Conservation (phyloP, 2,113 vertebrate genomes). For the Myotis yumanensis region DNA sequence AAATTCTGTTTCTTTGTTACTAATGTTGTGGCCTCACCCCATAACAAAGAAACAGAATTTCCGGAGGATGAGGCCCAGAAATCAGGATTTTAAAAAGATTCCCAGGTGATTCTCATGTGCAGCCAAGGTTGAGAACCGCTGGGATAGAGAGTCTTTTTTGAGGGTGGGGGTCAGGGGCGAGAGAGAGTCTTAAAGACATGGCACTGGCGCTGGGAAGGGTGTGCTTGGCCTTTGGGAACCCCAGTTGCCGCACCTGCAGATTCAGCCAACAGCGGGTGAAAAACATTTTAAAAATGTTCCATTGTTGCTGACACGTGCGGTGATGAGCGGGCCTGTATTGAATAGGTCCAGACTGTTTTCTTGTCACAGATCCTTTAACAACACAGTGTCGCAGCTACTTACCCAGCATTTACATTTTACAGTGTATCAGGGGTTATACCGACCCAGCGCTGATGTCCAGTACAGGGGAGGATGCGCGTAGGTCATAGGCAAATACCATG, state of each 20-base stretch:
- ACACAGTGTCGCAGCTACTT: background rate
- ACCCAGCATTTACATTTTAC: background rate
- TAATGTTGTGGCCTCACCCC: too few relatives aligned
- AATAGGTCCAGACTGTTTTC: too few relatives aligned
- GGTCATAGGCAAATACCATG: background rate
- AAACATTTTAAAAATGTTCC: background rate
- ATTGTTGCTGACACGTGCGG: background rate
- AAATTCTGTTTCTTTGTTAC: too few relatives aligned
- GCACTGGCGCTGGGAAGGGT: too few relatives aligned
- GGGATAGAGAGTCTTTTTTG: background rate
- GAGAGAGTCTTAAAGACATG: too few relatives aligned
- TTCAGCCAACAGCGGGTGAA: background rate
- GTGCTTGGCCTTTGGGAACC: background rate
- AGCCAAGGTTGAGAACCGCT: too few relatives aligned
- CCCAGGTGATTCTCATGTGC: too few relatives aligned
- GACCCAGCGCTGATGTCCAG: background rate
- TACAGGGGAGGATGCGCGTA: accelerated
- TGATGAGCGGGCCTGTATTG: background rate
- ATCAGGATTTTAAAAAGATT: too few relatives aligned
- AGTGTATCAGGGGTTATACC: too few relatives aligned
- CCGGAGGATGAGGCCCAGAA: too few relatives aligned
- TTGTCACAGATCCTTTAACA: background rate
- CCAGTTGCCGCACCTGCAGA: background rate
- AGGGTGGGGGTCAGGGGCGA: too few relatives aligned
- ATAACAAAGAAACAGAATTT: too few relatives aligned